Evolutionary conservation across 1,140 invertebrate species (phyloP), one percentile per base, ranked within the genome.

Genomic region (Teleogryllus occipitalis): DNA sequence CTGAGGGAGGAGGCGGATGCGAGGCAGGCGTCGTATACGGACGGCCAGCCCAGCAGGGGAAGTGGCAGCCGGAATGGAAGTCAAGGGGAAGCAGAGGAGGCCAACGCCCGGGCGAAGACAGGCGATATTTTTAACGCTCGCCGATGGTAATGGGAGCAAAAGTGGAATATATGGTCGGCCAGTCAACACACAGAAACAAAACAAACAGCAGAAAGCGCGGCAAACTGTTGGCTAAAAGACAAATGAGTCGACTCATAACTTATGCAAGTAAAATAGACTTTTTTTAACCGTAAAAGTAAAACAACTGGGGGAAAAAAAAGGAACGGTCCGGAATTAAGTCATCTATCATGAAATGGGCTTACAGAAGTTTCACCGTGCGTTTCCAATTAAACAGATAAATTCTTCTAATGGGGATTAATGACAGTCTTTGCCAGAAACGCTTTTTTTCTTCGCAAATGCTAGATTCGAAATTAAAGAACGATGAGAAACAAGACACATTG

Each of bases 331-430:
- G 54, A 65, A 65, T 65, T 65, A 65, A 65, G 54, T 65, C 54
- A 65, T 65, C 54, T 65, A 65, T 65, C 54, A 65, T 65, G 54
- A 18, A 65, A 65, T 65, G 54, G 18, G 54, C 54, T 65, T 65
- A 65, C 54, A 65, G 54, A 1, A 65, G 54, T 65, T 14, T 18
- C 18, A 65, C 54, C 10, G 54, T 18, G 54, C 10, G 18, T 65
- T 65, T 65, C 54, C 54, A 65, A 65, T 65, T 65, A 65, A 65
- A 65, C 54, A 65, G 54, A 65, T 65, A 65, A 65, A 65, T 65
- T 65, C 54, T 18, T 65, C 54, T 65, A 65, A 65, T 65, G 54
- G 54, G 54, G 54, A 65, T 65, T 65, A 65, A 65, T 65, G 54
- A 65, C 18, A 14, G 18, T 65, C 54, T 65, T 18, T 65, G 7